phyloP scores from a whole-genome alignment of 2,888 invertebrate species.

The Brassicogethes aeneus region DNA sequence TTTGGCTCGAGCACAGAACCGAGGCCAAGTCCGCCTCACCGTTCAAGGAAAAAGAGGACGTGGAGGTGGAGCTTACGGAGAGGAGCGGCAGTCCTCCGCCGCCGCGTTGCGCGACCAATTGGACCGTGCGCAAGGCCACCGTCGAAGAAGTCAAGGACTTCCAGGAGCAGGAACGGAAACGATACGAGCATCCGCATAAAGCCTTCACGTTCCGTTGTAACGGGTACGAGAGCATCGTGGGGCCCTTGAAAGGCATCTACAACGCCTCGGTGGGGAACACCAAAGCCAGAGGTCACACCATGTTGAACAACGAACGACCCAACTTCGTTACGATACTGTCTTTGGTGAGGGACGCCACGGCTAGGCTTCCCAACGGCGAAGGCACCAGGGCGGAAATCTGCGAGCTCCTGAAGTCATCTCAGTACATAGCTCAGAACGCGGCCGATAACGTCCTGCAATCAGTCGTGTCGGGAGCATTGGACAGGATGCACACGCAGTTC shows the following conservation, averaged over 20 bases:
- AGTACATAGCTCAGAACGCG: slow-evolving; percentile 47
- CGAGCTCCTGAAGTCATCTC: slow-evolving; percentile 65
- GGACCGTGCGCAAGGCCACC: slow-evolving; percentile 75
- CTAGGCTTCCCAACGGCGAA: slow-evolving; percentile 88
- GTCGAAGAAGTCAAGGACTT: slow-evolving; percentile 68
- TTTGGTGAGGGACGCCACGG: slow-evolving; percentile 88
- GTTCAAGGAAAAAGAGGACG: slow-evolving; percentile 35
- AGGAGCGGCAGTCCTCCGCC: slow-evolving; percentile 45
- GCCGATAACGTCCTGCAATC: slow-evolving; percentile 63
- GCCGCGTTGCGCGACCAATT: slow-evolving; percentile 64
- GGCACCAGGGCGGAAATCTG: slow-evolving; percentile 88
- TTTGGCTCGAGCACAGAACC: slow-evolving; percentile 63
- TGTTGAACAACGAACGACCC: slow-evolving; percentile 74
- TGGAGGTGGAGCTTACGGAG: slow-evolving; percentile 36
- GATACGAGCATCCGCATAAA: slow-evolving; percentile 84
- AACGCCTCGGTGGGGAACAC: slow-evolving; percentile 50
- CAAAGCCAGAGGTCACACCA: slow-evolving; percentile 72
- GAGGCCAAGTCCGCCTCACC: slow-evolving; percentile 31
- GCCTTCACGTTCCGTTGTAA: slow-evolving; percentile 78
- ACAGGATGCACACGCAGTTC: slow-evolving; percentile 79
- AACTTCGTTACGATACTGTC: slow-evolving; percentile 86
- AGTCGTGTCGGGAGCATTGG: slow-evolving; percentile 84
- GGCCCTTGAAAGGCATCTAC: slow-evolving; percentile 59
- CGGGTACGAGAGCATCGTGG: slow-evolving; percentile 76
- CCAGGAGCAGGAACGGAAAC: slow-evolving; percentile 66